These are phyloP conservation scores for Ennomos quercinarius DNA, from an alignment of 2,888 invertebrate genomes.

Conservation along the genomic window DNA sequence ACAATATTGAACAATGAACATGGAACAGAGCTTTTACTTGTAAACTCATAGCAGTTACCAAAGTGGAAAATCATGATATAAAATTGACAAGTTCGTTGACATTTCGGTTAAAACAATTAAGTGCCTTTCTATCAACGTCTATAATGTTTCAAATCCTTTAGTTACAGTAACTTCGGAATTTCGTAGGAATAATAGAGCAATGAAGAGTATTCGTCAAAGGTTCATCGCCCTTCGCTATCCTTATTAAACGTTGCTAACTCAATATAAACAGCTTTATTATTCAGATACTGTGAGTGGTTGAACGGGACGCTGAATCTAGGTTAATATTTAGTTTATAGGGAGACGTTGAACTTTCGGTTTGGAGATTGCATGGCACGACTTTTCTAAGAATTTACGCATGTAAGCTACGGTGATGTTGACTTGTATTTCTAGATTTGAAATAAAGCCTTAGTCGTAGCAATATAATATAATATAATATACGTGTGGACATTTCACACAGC, in stretches of 20 bases:
- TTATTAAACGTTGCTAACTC: conserved; percentile 28
- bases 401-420: too few species aligned
- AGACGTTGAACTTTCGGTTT: conserved; percentile 8
- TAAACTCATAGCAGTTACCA: too few species aligned
- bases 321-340: conserved; percentile 9
- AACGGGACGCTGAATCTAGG: conserved; percentile 21
- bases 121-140: conserved; percentile 6
- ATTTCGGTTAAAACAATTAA: neutral
- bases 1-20: too few species aligned
- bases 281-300: conserved; percentile 16
- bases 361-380: neutral
- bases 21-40: too few species aligned
- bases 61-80: neutral
- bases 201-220: conserved; percentile 20
- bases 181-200: neutral
- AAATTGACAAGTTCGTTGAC: conserved; percentile 8
- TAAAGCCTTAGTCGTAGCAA: too few species aligned
- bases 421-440: too few species aligned
- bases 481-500: too few species aligned
- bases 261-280: conserved; percentile 29
- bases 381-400: too few species aligned
- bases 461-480: too few species aligned
- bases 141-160: conserved; percentile 17
- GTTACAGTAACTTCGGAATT: conserved; percentile 9
- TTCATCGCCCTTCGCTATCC: conserved; percentile 26